Percentiles rank a stretch among this genome's conserved stretches.
phyloP scores from a whole-genome alignment of 2,888 invertebrate species.

The Lasioglossum calceatum region DNA sequence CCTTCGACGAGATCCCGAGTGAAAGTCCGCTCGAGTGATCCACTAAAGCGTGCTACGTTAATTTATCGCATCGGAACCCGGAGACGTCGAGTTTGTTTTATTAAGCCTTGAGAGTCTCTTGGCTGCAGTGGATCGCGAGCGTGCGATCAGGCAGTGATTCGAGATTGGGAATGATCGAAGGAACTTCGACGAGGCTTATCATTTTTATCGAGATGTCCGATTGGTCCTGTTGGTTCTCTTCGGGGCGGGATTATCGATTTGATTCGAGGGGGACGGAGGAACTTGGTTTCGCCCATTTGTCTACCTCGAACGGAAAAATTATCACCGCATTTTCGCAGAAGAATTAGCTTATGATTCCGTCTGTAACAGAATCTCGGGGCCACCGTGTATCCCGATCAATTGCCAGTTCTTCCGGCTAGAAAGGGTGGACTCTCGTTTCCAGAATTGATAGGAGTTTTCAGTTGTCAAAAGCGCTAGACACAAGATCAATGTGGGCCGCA shows the following conservation, averaged over 20 bases:
- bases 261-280: no score
- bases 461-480: no score
- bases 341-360: not conserved
- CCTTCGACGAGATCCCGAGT: not conserved
- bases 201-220: not conserved
- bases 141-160: not conserved
- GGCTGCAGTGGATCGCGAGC: not conserved
- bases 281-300: no score
- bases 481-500: no score
- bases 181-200: not conserved
- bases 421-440: no score
- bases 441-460: no score
- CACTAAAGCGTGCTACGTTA: not conserved
- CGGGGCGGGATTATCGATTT: no score
- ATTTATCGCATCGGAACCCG: not conserved
- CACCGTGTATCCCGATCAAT: not conserved
- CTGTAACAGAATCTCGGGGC: not conserved
- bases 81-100: not conserved
- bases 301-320: not conserved
- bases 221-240: no score
- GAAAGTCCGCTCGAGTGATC: slow-evolving; percentile 5
- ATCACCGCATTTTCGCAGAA: not conserved
- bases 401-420: not conserved
- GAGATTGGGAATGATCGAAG: not conserved
- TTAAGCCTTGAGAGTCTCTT: not conserved